A percentile compares a stretch with the other conserved stretches of the same genome.
phyloP scores from a whole-genome alignment of 2,797 vertebrate species.

The Bovichtus variegatus region DNA sequence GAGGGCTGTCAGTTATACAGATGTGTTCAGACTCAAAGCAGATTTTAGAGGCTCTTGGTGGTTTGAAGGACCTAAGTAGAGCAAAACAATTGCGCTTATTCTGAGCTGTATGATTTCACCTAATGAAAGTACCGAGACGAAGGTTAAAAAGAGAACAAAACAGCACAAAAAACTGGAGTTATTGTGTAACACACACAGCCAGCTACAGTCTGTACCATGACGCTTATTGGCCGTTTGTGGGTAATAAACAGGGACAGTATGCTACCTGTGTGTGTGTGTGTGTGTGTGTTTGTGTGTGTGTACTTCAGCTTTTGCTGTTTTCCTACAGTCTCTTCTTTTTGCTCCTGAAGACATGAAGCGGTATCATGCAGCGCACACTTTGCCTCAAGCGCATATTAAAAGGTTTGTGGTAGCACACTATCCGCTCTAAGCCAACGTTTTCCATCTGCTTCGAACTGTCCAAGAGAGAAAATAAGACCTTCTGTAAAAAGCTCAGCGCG shows the following conservation, averaged over 20 bases:
- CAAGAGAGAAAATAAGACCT: conserved; percentile 17
- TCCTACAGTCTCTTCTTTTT: neutral
- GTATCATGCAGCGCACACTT: conserved; percentile 6
- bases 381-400: conserved; percentile 5
- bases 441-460: conserved; percentile 1
- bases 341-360: neutral
- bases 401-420: conserved; percentile 4
- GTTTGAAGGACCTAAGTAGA: conserved; percentile 7
- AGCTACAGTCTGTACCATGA: neutral
- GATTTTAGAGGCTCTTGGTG: conserved; percentile 14
- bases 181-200: conserved; percentile 7
- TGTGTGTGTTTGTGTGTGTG: neutral
- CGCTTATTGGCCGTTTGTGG: conserved; percentile 2
- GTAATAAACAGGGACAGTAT: neutral
- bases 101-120: neutral
- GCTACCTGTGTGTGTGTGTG: neutral
- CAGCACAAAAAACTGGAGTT: neutral
- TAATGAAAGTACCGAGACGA: neutral
- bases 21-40: neutral
- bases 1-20: neutral
- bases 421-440: neutral
- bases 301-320: neutral
- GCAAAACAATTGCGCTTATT: neutral
- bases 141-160: conserved; percentile 3
- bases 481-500: conserved; percentile 27